Evolutionary conservation across 2,888 invertebrate genomes (phyloP).

Genomic region (Pemphredon lugubris): DNA sequence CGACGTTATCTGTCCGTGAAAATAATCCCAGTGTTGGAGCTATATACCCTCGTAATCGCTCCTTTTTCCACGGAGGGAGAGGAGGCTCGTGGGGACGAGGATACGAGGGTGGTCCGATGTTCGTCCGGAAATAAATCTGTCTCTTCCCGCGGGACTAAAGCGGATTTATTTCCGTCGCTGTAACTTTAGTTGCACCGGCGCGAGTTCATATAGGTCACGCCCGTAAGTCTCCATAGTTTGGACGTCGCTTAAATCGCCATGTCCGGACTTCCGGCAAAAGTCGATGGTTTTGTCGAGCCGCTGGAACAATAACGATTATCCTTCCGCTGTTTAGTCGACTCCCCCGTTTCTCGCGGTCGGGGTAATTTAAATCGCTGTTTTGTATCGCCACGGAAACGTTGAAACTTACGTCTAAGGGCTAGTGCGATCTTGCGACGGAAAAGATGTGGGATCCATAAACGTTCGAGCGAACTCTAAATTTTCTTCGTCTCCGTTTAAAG

Average conservation of each 20-base stretch:
- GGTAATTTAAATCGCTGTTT: too few species aligned
- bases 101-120: constrained; percentile 33
- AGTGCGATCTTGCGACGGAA: too few species aligned
- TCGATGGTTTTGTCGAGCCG: constrained; percentile 18
- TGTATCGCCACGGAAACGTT: too few species aligned
- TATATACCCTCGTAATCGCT: constrained; percentile 47
- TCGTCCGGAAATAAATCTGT: constrained; percentile 65
- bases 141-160: constrained; percentile 65
- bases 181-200: constrained; percentile 57
- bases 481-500: too few species aligned
- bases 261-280: constrained; percentile 47
- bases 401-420: too few species aligned
- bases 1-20: constrained; percentile 34
- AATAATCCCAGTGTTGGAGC: constrained; percentile 45
- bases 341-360: neutral
- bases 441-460: too few species aligned
- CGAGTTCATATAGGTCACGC: constrained; percentile 59
- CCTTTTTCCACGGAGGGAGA: constrained; percentile 23
- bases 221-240: constrained; percentile 63
- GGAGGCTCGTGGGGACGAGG: neutral
- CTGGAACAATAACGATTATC: constrained; percentile 35
- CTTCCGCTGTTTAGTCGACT: neutral
- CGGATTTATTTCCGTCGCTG: constrained; percentile 62
- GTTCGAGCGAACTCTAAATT: too few species aligned
- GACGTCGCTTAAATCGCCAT: constrained; percentile 59